These are phyloP conservation scores for Agrochola lychnidis DNA, from an alignment of 2,888 invertebrate genomes.

Conservation along the genomic window DNA sequence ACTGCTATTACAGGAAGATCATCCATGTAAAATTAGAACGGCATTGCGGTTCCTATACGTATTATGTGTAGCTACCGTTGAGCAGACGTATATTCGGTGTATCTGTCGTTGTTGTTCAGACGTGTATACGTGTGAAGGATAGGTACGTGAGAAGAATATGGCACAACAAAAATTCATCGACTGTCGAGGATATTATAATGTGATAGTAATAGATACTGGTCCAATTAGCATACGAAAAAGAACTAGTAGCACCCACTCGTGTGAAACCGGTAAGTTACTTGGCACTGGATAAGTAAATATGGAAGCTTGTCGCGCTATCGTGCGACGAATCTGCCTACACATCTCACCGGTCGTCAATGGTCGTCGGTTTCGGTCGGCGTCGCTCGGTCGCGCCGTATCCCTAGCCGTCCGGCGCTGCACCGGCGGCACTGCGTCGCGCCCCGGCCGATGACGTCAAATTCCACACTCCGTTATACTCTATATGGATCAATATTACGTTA, in stretches of 20 bases:
- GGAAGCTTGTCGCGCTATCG: slow-evolving; percentile 86
- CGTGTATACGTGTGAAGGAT: slow-evolving; percentile 12
- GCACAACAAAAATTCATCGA: slow-evolving; percentile 56
- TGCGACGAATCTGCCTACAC: slow-evolving; percentile 88
- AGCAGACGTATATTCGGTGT: slow-evolving; percentile 8
- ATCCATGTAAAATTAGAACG: slow-evolving; percentile 56
- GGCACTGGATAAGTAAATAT: slow-evolving; percentile 87
- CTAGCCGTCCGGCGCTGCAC: slow-evolving; percentile 20
- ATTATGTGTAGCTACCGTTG: slow-evolving; percentile 15
- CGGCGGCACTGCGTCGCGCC: slow-evolving; percentile 31
- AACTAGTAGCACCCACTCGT: slow-evolving; percentile 86
- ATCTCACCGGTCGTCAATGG: slow-evolving; percentile 50
- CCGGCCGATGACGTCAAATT: slow-evolving; percentile 51
- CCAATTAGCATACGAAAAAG: slow-evolving; percentile 83
- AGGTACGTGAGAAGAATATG: slow-evolving; percentile 43
- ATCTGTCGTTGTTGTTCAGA: slow-evolving; percentile 17
- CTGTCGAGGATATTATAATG: slow-evolving; percentile 70
- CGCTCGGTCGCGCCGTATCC: slow-evolving; percentile 24
- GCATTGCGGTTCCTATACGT: slow-evolving; percentile 22
- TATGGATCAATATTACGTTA: slow-evolving; percentile 71
- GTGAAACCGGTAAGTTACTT: slow-evolving; percentile 86
- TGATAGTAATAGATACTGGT: slow-evolving; percentile 78
- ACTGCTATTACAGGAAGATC: slow-evolving; percentile 58
- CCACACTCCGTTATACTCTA: slow-evolving; percentile 58
- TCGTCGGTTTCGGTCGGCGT: slow-evolving; percentile 30